Base-by-base conservation (phyloP, 2,888 invertebrate species). In the Agrochola macilenta region DNA sequence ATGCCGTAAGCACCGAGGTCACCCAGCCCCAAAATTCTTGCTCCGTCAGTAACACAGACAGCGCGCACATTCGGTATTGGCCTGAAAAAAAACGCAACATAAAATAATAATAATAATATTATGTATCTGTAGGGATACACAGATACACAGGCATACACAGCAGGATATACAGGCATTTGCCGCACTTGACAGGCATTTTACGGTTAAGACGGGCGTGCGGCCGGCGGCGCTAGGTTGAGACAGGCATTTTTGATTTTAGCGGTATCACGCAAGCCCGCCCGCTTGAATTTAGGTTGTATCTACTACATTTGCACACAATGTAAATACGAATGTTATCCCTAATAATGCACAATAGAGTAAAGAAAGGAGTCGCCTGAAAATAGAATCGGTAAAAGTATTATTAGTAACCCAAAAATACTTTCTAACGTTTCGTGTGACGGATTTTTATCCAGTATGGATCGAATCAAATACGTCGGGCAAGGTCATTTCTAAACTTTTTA, bases 1-100 rank as follows among this genome's bases (percentile, higher is more conserved):
- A 99, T 99, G 57, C 99, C 99, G 90, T 98, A 98, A 30, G 99
- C 99, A 0, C 99, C 99, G 60, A 99, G 97, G 94, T 99, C 99
- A 11, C 99, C 99, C 52, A 99, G 97, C 81, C 99, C 99, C 86
- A 99, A 97, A 92, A 99, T 99, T 74, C 99, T 97, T 93, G 99
- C 99, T 69, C 99, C 99, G 91, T 99, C 99, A 2, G 99, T 99
- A 30, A 99, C 99, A 49, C 74, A 98, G 91, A 98, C 98, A 30
- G 98, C 98, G 76, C 98, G 97, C 5, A 98, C 98, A 90, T 98
- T 97, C 69, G 97, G 97, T 94, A 98, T 98, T 0, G 98, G 98
- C 98, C 98, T 97, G 88, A 79, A 93, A 94, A 60, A 49, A 66
- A 49, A 20, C 17, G 4, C 17, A 66, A 49, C 52, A 20, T 20